Evolutionary conservation across 2,888 invertebrate species (phyloP).

Genomic region (Limnephilus auricula): DNA sequence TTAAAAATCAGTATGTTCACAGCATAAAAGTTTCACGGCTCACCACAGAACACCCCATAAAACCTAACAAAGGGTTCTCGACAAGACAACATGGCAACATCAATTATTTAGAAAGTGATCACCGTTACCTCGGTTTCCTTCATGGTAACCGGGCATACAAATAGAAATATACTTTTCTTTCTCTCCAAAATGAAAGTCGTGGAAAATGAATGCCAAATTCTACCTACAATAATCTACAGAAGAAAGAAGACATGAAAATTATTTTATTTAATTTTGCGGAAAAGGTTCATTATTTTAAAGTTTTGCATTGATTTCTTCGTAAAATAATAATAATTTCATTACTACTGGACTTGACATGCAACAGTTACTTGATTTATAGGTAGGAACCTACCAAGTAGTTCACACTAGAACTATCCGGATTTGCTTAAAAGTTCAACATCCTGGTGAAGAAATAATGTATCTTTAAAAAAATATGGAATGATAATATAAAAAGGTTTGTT

Average conservation of each 20-base stretch:
- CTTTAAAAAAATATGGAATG: not conserved
- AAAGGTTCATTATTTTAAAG: not conserved
- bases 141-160: not conserved
- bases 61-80: not conserved
- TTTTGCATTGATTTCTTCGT: not conserved
- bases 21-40: not conserved
- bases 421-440: not conserved
- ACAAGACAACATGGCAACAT: not conserved
- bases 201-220: not conserved
- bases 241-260: not conserved
- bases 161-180: not conserved
- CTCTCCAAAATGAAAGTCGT: not conserved
- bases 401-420: too few species aligned
- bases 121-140: not conserved
- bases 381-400: too few species aligned
- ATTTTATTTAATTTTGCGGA: not conserved
- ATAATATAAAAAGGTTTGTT: too few species aligned
- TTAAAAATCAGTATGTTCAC: not conserved
- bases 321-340: too few species aligned
- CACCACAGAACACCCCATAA: not conserved
- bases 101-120: not conserved
- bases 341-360: too few species aligned
- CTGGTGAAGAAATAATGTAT: not conserved
- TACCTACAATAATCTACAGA: not conserved
- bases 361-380: too few species aligned